Evolutionary conservation across 1,140 invertebrate genomes (phyloP), one percentile per base, ranked within the genome.

Genomic region (Lasaia peninsularis): DNA sequence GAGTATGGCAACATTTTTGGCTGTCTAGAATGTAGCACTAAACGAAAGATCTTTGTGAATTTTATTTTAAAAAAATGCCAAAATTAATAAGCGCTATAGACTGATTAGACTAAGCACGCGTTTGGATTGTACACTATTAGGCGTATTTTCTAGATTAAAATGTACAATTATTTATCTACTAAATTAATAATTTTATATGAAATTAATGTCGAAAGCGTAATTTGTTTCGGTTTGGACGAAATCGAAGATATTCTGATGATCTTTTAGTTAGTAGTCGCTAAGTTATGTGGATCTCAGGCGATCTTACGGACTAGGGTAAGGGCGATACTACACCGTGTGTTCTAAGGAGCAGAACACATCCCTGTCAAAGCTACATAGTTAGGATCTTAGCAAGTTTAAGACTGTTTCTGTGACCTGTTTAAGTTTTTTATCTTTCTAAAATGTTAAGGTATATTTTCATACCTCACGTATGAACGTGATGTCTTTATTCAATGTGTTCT

Each of bases 351-450:
- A 85, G 82, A 74, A 87, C 86, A 86, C 86, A 88, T 88, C 86
- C 86, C 86, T 88, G 86, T 86, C 73, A 70, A 78, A 85, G 81
- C 80, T 81, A 73, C 73, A 80, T 86, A 88, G 80, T 86, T 88
- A 87, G 82, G 78, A 86, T 74, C 75, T 87, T 87, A 88, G 84
- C 83, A 86, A 86, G 82, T 73, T 86, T 88, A 88, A 88, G 86
- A 88, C 86, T 88, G 86, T 87, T 79, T 86, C 82, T 87, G 86
- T 88, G 84, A 86, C 86, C 86, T 88, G 86, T 86, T 88, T 85
- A 76, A 75, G 74, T 48, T 77, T 83, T 83, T 79, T 86, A 78
- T 78, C 75, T 85, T 77, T 79, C 73, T 80, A 78, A 75, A 68
- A 68, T 76, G 77, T 84, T 83, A 80, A 76, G 81, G 68, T 71